Evolutionary conservation across 2,888 invertebrate species (phyloP).

Genomic region (Caradrina clavipalpis): DNA sequence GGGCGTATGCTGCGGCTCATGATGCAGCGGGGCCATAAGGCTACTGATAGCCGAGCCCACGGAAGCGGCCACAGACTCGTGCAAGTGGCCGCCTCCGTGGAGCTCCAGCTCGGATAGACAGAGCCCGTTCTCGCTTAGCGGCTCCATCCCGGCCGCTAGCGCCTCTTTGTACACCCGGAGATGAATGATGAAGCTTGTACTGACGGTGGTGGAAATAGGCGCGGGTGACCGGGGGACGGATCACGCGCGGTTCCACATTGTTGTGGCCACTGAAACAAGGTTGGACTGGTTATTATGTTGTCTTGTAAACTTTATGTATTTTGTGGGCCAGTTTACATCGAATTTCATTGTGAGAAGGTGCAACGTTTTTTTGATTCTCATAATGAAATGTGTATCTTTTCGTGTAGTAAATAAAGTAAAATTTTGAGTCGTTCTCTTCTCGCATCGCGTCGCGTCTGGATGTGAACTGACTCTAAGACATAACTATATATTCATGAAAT

Average conservation of each 20-base stretch:
- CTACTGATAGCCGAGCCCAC: constrained; percentile 90
- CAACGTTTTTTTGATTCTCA: no score
- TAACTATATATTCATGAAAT: no score
- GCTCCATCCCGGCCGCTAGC: constrained; percentile 93
- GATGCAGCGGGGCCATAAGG: constrained; percentile 90
- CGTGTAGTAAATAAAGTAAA: no score
- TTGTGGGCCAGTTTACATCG: no score
- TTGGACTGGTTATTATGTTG: neutral
- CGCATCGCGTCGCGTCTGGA: no score
- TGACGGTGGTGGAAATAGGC: constrained; percentile 66
- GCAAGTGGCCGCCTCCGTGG: constrained; percentile 87
- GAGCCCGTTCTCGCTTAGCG: constrained; percentile 93
- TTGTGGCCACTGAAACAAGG: constrained; percentile 54
- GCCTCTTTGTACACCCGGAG: constrained; percentile 91
- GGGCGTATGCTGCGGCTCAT: constrained; percentile 91
- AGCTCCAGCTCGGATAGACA: constrained; percentile 94
- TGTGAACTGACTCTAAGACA: no score
- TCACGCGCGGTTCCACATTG: constrained; percentile 64
- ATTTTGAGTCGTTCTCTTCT: no score
- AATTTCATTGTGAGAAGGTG: no score
- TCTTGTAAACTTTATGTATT: neutral
- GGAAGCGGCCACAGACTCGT: constrained; percentile 89
- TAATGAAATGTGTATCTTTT: no score
- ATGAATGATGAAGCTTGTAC: constrained; percentile 86
- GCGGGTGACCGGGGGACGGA: constrained; percentile 51